These are phyloP conservation scores for Monopis laevigella DNA, from an alignment of 2,888 invertebrate species.

Conservation along the genomic window DNA sequence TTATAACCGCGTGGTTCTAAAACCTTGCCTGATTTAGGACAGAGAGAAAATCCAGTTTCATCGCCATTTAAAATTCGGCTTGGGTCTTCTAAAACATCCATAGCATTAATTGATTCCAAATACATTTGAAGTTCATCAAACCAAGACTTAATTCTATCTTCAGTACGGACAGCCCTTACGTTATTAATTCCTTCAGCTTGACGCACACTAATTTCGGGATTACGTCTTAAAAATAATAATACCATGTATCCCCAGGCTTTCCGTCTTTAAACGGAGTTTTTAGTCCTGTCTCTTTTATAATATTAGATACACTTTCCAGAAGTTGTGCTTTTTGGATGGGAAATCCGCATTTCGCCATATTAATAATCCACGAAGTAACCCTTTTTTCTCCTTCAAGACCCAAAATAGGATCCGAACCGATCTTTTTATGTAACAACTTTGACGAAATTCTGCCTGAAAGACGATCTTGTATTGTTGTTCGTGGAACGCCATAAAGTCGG, in stretches of 20 bases:
- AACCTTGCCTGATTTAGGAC: constrained; percentile 11
- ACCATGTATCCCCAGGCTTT: neutral
- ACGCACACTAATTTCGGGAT: neutral
- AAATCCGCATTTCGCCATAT: neutral
- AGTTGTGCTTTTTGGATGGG: neutral
- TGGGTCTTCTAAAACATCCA: constrained; percentile 7
- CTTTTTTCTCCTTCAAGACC: neutral
- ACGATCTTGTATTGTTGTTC: neutral
- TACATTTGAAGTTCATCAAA: neutral
- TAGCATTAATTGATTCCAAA: neutral
- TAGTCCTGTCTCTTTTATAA: neutral
- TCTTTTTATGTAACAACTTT: neutral
- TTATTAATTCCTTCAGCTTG: neutral
- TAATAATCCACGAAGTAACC: neutral
- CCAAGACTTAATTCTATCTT: neutral
- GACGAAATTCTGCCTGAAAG: neutral
- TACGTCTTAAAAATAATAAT: neutral
- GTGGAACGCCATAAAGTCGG: neutral
- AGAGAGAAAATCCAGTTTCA: constrained; percentile 4
- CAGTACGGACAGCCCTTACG: neutral
- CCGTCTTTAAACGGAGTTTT: neutral
- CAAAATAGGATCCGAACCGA: neutral
- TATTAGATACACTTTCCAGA: neutral
- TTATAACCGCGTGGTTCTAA: constrained; percentile 5
- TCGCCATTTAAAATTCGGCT: constrained; percentile 11